Percentiles rank a stretch among this genome's conserved stretches.
Evolutionary conservation across 92 coral and sea anemone genomes (phyloP).

Genomic region (Umimayanthus kanabou): DNA sequence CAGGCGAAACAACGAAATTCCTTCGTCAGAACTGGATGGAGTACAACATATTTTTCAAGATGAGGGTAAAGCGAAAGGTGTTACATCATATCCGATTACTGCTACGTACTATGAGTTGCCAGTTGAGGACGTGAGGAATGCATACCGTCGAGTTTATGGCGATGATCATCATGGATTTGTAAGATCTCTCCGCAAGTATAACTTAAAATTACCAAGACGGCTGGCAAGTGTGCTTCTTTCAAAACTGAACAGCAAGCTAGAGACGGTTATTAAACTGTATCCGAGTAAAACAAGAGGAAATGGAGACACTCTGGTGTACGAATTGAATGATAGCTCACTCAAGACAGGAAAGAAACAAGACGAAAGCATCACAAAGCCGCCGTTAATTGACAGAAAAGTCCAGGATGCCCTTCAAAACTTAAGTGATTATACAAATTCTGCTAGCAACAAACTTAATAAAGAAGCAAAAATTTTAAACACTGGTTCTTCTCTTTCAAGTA

Average conservation of each 20-base stretch:
- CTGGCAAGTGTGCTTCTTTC: conserved; percentile 2
- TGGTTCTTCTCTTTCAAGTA: neutral
- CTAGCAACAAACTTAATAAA: neutral
- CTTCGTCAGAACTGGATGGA: neutral
- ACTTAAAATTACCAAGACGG: conserved; percentile 10
- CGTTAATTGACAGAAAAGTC: neutral
- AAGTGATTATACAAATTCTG: neutral
- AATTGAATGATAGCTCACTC: neutral
- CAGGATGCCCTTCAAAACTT: neutral
- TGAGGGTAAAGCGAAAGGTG: neutral
- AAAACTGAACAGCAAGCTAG: neutral
- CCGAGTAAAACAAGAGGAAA: neutral
- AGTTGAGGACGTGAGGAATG: conserved; percentile 12
- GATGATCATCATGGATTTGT: neutral
- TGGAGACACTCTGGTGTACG: neutral
- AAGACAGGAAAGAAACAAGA: neutral
- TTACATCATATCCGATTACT: neutral
- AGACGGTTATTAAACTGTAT: conserved; percentile 19
- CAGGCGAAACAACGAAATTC: conserved; percentile 12
- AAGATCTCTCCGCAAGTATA: neutral
- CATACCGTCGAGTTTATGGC: conserved; percentile 1
- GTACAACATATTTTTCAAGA: neutral
- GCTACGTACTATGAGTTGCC: conserved; percentile 11
- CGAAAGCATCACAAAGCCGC: neutral
- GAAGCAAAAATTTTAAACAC: neutral